phyloP scores from a whole-genome alignment of 2,888 invertebrate genomes.

The Macrosoma leucophasiata region DNA sequence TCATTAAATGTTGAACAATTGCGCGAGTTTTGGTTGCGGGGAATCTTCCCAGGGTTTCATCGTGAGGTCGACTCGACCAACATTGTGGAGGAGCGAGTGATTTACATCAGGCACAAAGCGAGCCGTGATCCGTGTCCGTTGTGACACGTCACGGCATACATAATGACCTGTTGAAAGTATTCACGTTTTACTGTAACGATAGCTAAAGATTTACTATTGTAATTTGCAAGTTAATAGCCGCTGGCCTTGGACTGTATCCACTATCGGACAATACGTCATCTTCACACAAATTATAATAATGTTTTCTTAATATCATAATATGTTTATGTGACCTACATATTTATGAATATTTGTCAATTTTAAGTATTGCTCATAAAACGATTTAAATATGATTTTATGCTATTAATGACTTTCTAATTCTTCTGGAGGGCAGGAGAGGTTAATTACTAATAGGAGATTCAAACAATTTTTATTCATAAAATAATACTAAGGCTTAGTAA shows the following conservation, averaged over 20 bases:
- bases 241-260: conserved; percentile 18
- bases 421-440: too few species aligned
- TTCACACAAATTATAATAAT: too few species aligned
- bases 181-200: conserved; percentile 23
- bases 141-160: conserved; percentile 33
- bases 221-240: conserved; percentile 30
- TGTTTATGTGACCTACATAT: too few species aligned
- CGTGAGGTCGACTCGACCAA: conserved; percentile 30
- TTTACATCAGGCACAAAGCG: conserved; percentile 40
- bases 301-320: too few species aligned
- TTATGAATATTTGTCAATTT: too few species aligned
- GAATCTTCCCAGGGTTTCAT: conserved; percentile 19
- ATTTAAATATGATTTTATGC: too few species aligned
- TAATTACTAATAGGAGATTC: too few species aligned
- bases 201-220: conserved; percentile 27
- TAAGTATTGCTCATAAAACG: too few species aligned
- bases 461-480: too few species aligned
- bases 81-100: conserved; percentile 35
- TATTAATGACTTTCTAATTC: too few species aligned
- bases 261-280: background rate
- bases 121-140: conserved; percentile 38
- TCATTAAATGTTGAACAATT: conserved; percentile 10
- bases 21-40: conserved; percentile 9
- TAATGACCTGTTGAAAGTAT: conserved; percentile 26
- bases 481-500: too few species aligned